Base-by-base conservation (phyloP, 2,797 vertebrate genomes). In the Philypnodon macrostomus region DNA sequence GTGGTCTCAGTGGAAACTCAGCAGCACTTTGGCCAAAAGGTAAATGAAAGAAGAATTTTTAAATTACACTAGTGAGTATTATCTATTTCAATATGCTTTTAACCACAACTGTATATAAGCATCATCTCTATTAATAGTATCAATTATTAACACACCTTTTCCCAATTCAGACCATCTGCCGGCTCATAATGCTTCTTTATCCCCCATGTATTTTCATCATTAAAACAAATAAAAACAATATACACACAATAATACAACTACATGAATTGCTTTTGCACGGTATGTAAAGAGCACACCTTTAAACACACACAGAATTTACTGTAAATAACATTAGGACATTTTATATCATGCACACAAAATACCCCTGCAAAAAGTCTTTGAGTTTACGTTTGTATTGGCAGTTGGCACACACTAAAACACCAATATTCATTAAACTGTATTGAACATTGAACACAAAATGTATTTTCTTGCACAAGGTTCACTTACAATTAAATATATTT, bases 1-100 rank as follows among this genome's bases (percentile, higher is more conserved):
- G 83, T 81, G 77, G 78, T 84, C 85, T 85, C 83, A 69, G 71
- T 71, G 78, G 81, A 82, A 67, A 63, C 59, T 53, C 72, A 60
- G 53, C 67, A 71, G 65, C 62, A 54, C 63, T 71, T 83, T 69
- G 71, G 81, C 78, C 75, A 70, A 57, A 46, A 80, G 81, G 79
- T 81, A 79, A 81, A 75, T 63, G 17, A 53, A 30, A 71, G 50
- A 73, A 26, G 46, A 58, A 47, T 77, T 66, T 49, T 58, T 57
- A 47, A 67, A 59, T 70, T 34, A 63, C 52, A 67, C 33, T 46
- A 8, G 29, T 59, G 48, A 47, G 37, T 56, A 41, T 27, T 63
- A 46, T 54, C 37, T 49, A 52, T 72, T 75, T 60, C 48, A 49
- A 58, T 35, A 35, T 33, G 21, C 18, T 50, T 21, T 18, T 8